Percentiles rank a stretch among this genome's conserved stretches.
phyloP scores from a whole-genome alignment of 2,888 invertebrate species.

The Eurois occulta region DNA sequence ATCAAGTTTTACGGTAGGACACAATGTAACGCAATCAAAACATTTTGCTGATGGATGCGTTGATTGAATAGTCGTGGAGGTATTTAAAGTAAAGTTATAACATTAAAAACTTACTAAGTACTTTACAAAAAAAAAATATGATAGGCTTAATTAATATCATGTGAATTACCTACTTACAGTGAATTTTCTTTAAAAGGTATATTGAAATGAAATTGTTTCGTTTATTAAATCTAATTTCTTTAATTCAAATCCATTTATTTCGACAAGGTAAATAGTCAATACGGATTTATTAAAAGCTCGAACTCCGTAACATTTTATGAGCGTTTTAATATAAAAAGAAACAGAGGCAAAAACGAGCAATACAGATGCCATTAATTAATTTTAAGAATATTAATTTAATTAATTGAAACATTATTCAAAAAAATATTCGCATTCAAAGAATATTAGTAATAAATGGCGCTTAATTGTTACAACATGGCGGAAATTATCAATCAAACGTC shows the following conservation, averaged over 20 bases:
- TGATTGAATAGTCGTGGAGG: no score
- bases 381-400: slow-evolving; percentile 28
- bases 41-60: no score
- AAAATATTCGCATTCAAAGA: slow-evolving; percentile 23
- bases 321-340: slow-evolving; percentile 13
- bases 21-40: no score
- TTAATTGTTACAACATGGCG: slow-evolving; percentile 51
- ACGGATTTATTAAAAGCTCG: slow-evolving; percentile 31
- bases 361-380: slow-evolving; percentile 26
- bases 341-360: slow-evolving; percentile 10
- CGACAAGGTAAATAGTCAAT: slow-evolving; percentile 44
- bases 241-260: slow-evolving; percentile 14
- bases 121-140: neutral
- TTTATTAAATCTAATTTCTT: slow-evolving; percentile 4
- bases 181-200: neutral
- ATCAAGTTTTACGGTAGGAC: no score
- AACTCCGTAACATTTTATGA: slow-evolving; percentile 34
- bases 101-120: neutral
- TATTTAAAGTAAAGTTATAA: neutral
- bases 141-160: neutral
- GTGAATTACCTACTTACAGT: neutral
- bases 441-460: slow-evolving; percentile 39
- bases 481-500: slow-evolving; percentile 63
- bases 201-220: neutral
- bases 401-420: slow-evolving; percentile 52